Evolutionary conservation across 2,888 invertebrate species (phyloP).

Genomic region (Idaea straminata): DNA sequence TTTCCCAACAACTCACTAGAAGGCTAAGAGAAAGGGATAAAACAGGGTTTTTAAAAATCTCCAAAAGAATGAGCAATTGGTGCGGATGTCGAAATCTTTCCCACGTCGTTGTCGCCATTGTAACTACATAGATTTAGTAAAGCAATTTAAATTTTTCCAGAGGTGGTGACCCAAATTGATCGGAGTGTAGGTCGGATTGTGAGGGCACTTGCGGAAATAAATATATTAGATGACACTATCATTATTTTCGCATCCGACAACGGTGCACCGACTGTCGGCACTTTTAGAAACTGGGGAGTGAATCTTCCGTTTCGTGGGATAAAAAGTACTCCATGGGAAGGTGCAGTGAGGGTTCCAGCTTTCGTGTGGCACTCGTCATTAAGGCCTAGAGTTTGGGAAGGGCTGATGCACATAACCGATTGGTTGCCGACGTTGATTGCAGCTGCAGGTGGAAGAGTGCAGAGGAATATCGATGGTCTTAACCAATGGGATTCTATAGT

Average conservation of each 20-base stretch:
- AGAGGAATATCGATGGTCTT: constrained; percentile 81
- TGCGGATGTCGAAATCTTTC: neutral
- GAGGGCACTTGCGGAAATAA: constrained; percentile 81
- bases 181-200: constrained; percentile 89
- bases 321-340: constrained; percentile 92
- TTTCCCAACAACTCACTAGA: constrained; percentile 24
- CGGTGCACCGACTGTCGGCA: constrained; percentile 89
- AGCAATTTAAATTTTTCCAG: constrained; percentile 42
- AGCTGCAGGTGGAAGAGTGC: constrained; percentile 56
- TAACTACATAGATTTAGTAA: neutral
- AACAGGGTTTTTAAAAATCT: constrained; percentile 16
- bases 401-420: constrained; percentile 89
- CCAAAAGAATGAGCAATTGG: constrained; percentile 4
- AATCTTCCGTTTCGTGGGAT: constrained; percentile 90
- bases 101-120: neutral
- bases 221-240: constrained; percentile 89
- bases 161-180: constrained; percentile 88
- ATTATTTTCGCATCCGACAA: constrained; percentile 95
- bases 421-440: constrained; percentile 88
- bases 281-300: constrained; percentile 87
- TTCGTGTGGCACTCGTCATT: constrained; percentile 83
- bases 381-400: constrained; percentile 82
- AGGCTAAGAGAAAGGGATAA: constrained; percentile 23
- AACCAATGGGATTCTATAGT: constrained; percentile 85
- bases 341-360: constrained; percentile 88